phyloP scores from a whole-genome alignment of 2,797 vertebrate species.

The Brachyrhaphis roseni region DNA sequence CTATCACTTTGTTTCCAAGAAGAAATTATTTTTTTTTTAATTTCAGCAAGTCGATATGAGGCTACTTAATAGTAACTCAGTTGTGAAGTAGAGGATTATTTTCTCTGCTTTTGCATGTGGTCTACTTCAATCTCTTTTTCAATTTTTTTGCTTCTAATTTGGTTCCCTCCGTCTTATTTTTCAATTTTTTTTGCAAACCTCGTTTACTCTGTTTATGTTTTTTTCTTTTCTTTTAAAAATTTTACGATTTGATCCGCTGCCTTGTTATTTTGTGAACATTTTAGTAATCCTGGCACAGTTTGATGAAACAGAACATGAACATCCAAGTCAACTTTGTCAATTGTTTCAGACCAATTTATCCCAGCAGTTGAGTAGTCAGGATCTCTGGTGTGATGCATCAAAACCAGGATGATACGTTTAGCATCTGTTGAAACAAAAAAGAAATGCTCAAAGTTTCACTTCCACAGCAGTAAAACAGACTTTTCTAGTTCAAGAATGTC shows the following conservation, averaged over 20 bases:
- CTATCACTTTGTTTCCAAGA: no score
- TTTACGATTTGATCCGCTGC: not conserved
- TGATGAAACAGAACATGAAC: not conserved
- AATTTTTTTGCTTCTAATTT: no score
- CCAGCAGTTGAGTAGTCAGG: not conserved
- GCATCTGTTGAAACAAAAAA: not conserved
- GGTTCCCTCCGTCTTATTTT: no score
- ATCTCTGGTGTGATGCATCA: not conserved
- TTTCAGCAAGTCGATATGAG: no score
- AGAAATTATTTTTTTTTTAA: no score
- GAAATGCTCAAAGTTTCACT: not conserved
- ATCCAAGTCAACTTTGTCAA: not conserved
- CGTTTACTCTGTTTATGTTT: no score
- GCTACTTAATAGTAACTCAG: no score
- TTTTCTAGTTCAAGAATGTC: not conserved
- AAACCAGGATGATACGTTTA: not conserved
- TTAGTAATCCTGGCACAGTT: not conserved
- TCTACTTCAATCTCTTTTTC: no score
- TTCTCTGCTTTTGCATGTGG: no score
- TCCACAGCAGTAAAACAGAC: not conserved
- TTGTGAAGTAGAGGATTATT: no score
- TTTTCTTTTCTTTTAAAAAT: not conserved
- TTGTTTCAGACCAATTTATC: not conserved
- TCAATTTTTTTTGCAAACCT: no score
- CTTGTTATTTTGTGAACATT: not conserved